These are phyloP conservation scores for Drosophila pseudotalamancana DNA, from an alignment of 2,888 invertebrate species.

Conservation along the genomic window DNA sequence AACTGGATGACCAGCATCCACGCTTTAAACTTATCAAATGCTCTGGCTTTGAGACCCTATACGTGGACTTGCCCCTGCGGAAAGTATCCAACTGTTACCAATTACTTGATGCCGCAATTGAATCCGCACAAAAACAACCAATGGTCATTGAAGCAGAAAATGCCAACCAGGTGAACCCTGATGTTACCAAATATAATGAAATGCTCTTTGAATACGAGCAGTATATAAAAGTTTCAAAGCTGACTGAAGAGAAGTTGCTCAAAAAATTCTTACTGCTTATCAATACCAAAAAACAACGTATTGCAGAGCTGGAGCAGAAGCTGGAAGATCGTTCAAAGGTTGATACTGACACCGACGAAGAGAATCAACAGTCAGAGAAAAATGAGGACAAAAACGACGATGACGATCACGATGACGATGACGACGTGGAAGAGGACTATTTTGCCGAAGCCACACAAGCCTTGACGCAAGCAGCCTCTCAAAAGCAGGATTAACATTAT, in stretches of 20 bases:
- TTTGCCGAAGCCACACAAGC: constrained; percentile 41
- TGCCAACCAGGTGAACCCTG: background rate
- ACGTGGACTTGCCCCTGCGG: constrained; percentile 59
- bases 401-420: constrained; percentile 14
- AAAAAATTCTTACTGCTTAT: constrained; percentile 71
- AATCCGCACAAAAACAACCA: constrained; percentile 25
- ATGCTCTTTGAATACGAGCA: constrained; percentile 54
- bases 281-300: constrained; percentile 77
- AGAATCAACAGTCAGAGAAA: background rate
- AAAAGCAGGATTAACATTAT: constrained; percentile 5
- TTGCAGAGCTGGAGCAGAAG: constrained; percentile 62
- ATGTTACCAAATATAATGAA: constrained; percentile 21
- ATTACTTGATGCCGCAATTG: constrained; percentile 62
- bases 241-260: constrained; percentile 56
- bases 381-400: constrained; percentile 6
- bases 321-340: constrained; percentile 15
- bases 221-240: constrained; percentile 57
- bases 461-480: constrained; percentile 23
- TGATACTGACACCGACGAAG: constrained; percentile 15
- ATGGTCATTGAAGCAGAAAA: background rate
- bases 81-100: constrained; percentile 37
- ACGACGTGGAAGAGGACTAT: too few species aligned
- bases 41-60: constrained; percentile 65
- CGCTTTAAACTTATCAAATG: constrained; percentile 67
- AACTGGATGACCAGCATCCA: constrained; percentile 45